Evolutionary conservation across 2,888 invertebrate genomes (phyloP).

Genomic region (Gortyna flavago): DNA sequence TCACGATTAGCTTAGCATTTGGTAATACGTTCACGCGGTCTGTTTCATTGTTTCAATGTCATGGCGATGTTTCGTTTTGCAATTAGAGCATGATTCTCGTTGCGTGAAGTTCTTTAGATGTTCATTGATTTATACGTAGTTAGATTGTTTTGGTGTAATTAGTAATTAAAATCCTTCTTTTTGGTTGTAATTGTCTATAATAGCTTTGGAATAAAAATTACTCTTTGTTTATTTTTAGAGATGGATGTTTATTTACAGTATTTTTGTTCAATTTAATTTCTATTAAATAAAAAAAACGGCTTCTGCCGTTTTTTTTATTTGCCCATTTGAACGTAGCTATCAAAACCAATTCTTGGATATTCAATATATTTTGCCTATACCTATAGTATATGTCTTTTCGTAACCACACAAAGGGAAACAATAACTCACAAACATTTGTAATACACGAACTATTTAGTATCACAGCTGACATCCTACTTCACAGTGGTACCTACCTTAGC

Average conservation of each 20-base stretch:
- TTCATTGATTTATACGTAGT: constrained; percentile 43
- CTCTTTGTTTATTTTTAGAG: not conserved
- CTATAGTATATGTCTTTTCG: not conserved
- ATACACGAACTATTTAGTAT: constrained; percentile 40
- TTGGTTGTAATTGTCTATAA: constrained; percentile 2
- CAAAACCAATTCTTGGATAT: not conserved
- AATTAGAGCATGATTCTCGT: constrained; percentile 60
- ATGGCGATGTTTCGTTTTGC: constrained; percentile 57
- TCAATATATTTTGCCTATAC: constrained; percentile 5
- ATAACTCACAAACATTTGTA: constrained; percentile 53
- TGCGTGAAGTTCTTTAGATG: constrained; percentile 52
- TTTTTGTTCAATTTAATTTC: not conserved
- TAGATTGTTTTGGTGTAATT: constrained; percentile 23
- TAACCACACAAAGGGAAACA: constrained; percentile 12
- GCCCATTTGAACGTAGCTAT: not conserved
- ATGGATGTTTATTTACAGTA: not conserved
- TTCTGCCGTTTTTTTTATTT: not conserved
- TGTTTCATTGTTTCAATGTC: constrained; percentile 66
- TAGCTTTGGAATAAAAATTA: not conserved
- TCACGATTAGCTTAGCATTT: constrained; percentile 63
- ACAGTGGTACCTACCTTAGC: constrained; percentile 21
- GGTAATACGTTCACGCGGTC: constrained; percentile 62
- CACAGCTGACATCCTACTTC: constrained; percentile 52
- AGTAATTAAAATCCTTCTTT: constrained; percentile 11
- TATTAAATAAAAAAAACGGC: too few relatives aligned